Evolutionary conservation across 2,113 vertebrate species (phyloP), one percentile per base, ranked within the genome.

Genomic region (Atractosteus spatula): DNA sequence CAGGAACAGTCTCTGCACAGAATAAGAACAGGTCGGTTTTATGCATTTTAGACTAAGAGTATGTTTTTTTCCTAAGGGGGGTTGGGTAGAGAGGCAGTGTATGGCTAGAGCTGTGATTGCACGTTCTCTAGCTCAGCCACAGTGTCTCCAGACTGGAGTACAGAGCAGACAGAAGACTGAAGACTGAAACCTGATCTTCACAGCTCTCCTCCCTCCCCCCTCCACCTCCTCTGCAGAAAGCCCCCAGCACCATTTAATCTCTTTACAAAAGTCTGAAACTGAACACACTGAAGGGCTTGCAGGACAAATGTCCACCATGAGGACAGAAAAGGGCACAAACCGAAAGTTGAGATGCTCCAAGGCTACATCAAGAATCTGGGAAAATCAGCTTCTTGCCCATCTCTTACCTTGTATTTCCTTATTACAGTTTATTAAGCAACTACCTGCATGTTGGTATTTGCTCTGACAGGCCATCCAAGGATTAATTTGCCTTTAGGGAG

Each of bases 171-270:
- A 12, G 64, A 45, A 7, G 45, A 42, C 64, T 66, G 41, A 63
- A 16, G 29, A 51, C 41, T n/a, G 76, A 74, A 76, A 78, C 72
- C 59, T n/a, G 70, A 79, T 70, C 2, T 51, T 51, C 47, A 10
- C 47, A 10, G 47, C 47, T 76, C 78, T 70, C 43, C 57, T 70
- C 69, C 70, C 64, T 69, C 63, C 56, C 16, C 73, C 69, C 44
- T 43, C 72, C 51, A 69, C 59, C 62, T 5, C 57, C 29, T n/a
- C 62, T 11, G 44, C 43, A 68, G 61, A 69, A 41, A 66, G 63
- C 55, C 68, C 74, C 69, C 45, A 67, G 13, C 44, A 42, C 69
- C 43, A 66, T 6, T 47, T 44, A 66, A 66, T 66, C 64, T 44
- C 64, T 43, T 13, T 14, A 41, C 62, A 29, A 29, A 45, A 44